Conservation (phyloP, 1,140 invertebrate species). For the Conus ventricosus region DNA sequence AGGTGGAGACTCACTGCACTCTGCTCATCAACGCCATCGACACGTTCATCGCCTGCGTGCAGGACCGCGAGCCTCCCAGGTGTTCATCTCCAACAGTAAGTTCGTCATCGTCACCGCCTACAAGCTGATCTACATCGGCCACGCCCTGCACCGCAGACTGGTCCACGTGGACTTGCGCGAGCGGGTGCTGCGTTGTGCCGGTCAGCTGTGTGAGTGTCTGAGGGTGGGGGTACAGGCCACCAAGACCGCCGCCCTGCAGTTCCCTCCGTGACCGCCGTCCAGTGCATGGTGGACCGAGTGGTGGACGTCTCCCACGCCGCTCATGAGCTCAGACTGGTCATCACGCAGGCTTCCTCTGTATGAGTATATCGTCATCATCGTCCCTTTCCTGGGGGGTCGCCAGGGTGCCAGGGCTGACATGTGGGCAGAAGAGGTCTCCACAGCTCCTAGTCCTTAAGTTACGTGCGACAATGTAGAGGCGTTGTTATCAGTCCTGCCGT, state of each 20-base stretch:
- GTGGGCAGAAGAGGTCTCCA: no score
- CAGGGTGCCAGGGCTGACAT: no score
- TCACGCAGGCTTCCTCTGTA: slow-evolving; percentile 69
- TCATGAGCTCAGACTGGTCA: slow-evolving; percentile 83
- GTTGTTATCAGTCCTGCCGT: no score
- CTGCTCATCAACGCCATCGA: slow-evolving; percentile 92
- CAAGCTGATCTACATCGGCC: slow-evolving; percentile 93
- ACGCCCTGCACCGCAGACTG: slow-evolving; percentile 87
- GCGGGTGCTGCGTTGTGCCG: slow-evolving; percentile 85
- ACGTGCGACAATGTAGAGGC: no score
- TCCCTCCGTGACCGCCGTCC: slow-evolving; percentile 92
- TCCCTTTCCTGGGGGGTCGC: no score
- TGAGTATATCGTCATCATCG: background rate
- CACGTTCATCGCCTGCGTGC: slow-evolving; percentile 91
- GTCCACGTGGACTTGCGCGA: slow-evolving; percentile 82
- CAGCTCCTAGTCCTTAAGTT: no score
- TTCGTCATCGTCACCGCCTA: slow-evolving; percentile 95
- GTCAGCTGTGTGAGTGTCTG: slow-evolving; percentile 88
- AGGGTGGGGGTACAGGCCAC: slow-evolving; percentile 91
- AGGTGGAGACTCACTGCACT: slow-evolving; percentile 87
- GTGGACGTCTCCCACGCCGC: slow-evolving; percentile 87
- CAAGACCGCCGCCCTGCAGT: slow-evolving; percentile 91
- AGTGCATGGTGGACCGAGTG: slow-evolving; percentile 94
- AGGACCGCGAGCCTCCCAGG: slow-evolving; percentile 93
- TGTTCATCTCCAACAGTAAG: slow-evolving; percentile 94